phyloP scores from a whole-genome alignment of 1,140 invertebrate species.

The Phortica variegata region DNA sequence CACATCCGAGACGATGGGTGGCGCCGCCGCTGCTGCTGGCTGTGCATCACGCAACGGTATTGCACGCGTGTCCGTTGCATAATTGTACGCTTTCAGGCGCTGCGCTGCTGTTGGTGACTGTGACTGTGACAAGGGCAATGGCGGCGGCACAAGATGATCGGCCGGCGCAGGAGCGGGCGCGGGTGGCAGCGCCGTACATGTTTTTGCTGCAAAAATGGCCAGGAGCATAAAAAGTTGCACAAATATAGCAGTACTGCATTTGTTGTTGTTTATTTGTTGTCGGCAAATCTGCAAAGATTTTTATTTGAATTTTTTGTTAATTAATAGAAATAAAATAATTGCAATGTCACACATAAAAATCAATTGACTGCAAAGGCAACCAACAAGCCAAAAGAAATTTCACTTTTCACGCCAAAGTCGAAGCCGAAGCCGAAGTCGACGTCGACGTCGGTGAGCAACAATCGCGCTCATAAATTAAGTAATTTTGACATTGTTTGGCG shows the following conservation, averaged over 20 bases:
- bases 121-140: too few species aligned
- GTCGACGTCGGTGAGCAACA: too few species aligned
- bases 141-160: constrained; percentile 46
- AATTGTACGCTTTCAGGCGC: constrained; percentile 20
- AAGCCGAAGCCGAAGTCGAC: too few species aligned
- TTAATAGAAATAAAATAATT: neutral
- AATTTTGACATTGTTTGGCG: constrained; percentile 6
- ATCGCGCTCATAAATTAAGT: constrained; percentile 25
- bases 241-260: neutral
- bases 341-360: too few species aligned
- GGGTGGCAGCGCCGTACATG: neutral
- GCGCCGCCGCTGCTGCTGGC: neutral
- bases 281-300: too few species aligned
- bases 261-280: too few species aligned
- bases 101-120: constrained; percentile 23
- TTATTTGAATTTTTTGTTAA: neutral
- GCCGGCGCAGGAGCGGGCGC: constrained; percentile 30
- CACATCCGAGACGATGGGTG: constrained; percentile 7
- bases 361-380: constrained; percentile 3
- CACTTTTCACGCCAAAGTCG: constrained; percentile 27
- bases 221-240: constrained; percentile 15
- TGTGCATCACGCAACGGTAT: constrained; percentile 3
- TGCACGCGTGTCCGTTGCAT: constrained; percentile 1
- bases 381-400: constrained; percentile 12
- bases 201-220: neutral